phyloP scores from a whole-genome alignment of 1,140 invertebrate species.

The Halotydeus destructor region DNA sequence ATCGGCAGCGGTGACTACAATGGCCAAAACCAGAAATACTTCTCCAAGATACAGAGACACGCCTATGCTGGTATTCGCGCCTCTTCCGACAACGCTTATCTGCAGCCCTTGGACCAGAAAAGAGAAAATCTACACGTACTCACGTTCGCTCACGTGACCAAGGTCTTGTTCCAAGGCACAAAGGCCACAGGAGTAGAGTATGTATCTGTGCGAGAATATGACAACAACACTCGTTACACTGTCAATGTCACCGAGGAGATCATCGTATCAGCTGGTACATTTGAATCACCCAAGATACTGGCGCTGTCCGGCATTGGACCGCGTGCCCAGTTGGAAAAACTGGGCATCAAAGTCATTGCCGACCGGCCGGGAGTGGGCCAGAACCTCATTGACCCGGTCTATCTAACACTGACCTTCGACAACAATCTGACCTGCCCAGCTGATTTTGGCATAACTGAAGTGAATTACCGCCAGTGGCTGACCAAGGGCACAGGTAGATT shows the following conservation, averaged over 20 bases:
- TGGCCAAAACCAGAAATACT: conserved; percentile 48
- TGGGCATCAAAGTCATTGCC: conserved; percentile 33
- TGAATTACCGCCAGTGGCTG: too few species aligned
- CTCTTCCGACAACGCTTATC: conserved; percentile 73
- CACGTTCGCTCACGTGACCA: conserved; percentile 59
- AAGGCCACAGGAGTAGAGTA: conserved; percentile 75
- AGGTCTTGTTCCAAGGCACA: conserved; percentile 53
- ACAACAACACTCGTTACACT: conserved; percentile 38
- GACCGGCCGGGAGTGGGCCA: conserved; percentile 53
- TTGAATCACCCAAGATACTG: conserved; percentile 73
- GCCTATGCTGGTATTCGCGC: conserved; percentile 66
- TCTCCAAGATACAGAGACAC: conserved; percentile 45
- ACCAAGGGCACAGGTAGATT: too few species aligned
- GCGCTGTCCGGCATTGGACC: conserved; percentile 82
- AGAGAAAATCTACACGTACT: conserved; percentile 65
- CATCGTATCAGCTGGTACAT: conserved; percentile 58
- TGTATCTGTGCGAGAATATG: conserved; percentile 35
- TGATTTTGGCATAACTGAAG: too few species aligned
- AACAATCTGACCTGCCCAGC: too few species aligned
- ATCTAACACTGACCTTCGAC: conserved; percentile 29
- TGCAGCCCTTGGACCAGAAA: conserved; percentile 52
- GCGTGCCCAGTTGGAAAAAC: conserved; percentile 43
- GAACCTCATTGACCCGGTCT: conserved; percentile 39
- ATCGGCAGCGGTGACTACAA: conserved; percentile 60
- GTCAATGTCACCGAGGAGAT: conserved; percentile 61